Evolutionary conservation across 2,888 invertebrate genomes (phyloP).

Genomic region (Tiphia femorata): DNA sequence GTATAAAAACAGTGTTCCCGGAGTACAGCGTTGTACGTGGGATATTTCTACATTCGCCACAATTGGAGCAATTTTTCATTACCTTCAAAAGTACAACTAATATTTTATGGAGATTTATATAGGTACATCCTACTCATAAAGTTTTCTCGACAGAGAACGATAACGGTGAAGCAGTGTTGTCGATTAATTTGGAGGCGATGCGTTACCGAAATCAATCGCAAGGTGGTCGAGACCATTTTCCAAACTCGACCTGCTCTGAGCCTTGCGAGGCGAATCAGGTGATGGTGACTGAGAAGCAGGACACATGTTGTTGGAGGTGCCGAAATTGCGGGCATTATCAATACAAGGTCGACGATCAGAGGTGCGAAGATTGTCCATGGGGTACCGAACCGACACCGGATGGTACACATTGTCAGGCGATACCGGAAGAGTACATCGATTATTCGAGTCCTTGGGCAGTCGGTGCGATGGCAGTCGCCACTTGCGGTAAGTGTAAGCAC

Average conservation of each 20-base stretch:
- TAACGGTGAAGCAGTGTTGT: slow-evolving; percentile 56
- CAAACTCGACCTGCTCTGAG: slow-evolving; percentile 68
- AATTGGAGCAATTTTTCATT: background rate
- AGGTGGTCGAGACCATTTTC: slow-evolving; percentile 55
- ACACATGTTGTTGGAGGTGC: slow-evolving; percentile 72
- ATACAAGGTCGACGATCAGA: slow-evolving; percentile 65
- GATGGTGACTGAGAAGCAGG: slow-evolving; percentile 65
- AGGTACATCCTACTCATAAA: no score
- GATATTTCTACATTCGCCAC: background rate
- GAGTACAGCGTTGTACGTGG: background rate
- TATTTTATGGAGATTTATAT: no score
- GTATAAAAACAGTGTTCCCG: no score
- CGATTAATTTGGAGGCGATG: slow-evolving; percentile 58
- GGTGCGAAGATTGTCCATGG: slow-evolving; percentile 68
- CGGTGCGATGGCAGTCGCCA: slow-evolving; percentile 68
- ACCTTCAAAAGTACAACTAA: no score
- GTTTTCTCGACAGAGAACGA: slow-evolving; percentile 56
- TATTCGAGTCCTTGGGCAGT: slow-evolving; percentile 70
- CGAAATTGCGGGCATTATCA: slow-evolving; percentile 69
- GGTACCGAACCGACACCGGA: slow-evolving; percentile 65
- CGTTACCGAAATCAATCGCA: slow-evolving; percentile 55
- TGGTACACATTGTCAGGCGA: slow-evolving; percentile 64
- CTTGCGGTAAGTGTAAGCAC: slow-evolving; percentile 43
- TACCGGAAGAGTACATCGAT: slow-evolving; percentile 69
- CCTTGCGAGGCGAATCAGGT: slow-evolving; percentile 65